These are phyloP conservation scores for Sebastes aleutianus DNA, from an alignment of 2,797 vertebrate species.

Conservation along the genomic window DNA sequence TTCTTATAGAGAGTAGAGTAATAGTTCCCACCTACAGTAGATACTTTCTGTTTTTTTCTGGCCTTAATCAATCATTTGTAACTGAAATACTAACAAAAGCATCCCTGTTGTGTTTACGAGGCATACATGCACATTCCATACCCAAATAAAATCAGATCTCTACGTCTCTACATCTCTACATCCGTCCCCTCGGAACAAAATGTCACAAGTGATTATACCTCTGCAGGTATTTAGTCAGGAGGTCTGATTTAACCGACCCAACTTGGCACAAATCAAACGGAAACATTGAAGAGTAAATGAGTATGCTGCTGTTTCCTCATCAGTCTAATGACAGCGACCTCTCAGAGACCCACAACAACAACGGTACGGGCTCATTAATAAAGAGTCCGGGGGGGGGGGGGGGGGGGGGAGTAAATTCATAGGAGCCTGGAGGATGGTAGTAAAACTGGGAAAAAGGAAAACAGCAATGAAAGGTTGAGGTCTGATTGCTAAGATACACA, in stretches of 20 bases:
- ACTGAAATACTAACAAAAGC: not conserved
- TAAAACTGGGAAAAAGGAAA: constrained; percentile 46
- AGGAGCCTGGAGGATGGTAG: constrained; percentile 40
- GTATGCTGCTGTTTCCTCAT: constrained; percentile 13
- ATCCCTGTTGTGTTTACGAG: constrained; percentile 13
- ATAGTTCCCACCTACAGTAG: too few relatives aligned
- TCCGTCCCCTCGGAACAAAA: not conserved
- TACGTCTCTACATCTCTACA: not conserved
- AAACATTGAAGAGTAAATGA: constrained; percentile 33
- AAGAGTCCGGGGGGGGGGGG: constrained; percentile 18
- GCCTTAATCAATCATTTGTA: not conserved
- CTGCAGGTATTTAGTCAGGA: constrained; percentile 23
- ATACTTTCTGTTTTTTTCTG: too few relatives aligned
- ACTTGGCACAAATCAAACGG: constrained; percentile 24
- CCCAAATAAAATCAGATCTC: constrained; percentile 1
- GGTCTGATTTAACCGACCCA: constrained; percentile 11
- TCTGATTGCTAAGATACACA: constrained; percentile 23
- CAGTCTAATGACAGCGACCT: constrained; percentile 43
- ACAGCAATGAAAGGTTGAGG: constrained; percentile 1
- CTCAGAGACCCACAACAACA: constrained; percentile 21
- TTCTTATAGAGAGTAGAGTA: not conserved
- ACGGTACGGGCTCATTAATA: constrained; percentile 38
- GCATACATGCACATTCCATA: not conserved
- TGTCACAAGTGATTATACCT: constrained; percentile 22
- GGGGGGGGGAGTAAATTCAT: constrained; percentile 43